Evolutionary conservation across 1,140 invertebrate species (phyloP).

Genomic region (Bacillus rossius): DNA sequence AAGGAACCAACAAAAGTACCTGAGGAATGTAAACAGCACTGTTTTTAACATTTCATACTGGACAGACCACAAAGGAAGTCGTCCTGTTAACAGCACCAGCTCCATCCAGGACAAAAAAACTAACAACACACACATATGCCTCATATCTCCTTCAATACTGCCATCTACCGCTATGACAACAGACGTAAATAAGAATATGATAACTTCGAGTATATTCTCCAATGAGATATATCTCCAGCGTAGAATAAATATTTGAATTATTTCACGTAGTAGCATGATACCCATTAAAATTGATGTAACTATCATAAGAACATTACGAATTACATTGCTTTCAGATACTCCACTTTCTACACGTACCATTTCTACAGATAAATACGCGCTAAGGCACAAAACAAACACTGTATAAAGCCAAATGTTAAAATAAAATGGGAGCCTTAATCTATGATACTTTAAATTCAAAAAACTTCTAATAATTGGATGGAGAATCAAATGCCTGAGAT

Average conservation of each 20-base stretch:
- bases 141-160: not conserved
- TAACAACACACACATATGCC: not conserved
- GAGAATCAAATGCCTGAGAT: not conserved
- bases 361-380: not conserved
- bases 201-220: not conserved
- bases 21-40: not conserved
- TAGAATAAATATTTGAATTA: not conserved
- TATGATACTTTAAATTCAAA: not conserved
- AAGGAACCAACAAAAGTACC: not conserved
- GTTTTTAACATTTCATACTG: not conserved
- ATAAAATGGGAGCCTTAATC: not conserved
- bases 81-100: not conserved
- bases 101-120: not conserved
- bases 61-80: not conserved
- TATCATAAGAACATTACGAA: not conserved
- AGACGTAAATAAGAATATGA: not conserved
- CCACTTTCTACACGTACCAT: not conserved
- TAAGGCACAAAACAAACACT: not conserved
- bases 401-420: not conserved
- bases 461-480: constrained; percentile 5
- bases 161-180: not conserved
- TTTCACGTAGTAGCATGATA: not conserved
- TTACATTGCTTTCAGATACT: no score
- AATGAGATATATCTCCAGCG: not conserved
- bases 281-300: not conserved